phyloP scores from a whole-genome alignment of 92 coral and sea anemone species.

The Porites cylindrica region DNA sequence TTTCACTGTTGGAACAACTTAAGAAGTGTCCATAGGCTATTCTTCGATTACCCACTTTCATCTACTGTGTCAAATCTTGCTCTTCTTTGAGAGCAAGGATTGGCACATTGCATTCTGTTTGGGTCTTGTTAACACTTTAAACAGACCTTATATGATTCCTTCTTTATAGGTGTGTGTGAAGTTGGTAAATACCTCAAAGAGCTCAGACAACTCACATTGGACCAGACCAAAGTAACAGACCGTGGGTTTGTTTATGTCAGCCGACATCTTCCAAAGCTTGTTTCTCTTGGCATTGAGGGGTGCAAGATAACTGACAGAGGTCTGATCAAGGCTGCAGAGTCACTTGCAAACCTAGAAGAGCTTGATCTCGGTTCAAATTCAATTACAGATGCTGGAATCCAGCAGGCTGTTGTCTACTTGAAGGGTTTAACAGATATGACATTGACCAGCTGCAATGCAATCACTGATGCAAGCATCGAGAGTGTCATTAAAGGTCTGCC shows the following conservation, averaged over 20 bases:
- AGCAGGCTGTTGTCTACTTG: constrained; percentile 70
- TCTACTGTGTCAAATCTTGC: too few relatives aligned
- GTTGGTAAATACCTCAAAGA: constrained; percentile 87
- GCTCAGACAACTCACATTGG: constrained; percentile 84
- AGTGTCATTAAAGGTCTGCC: constrained; percentile 75
- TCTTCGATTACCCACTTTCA: too few relatives aligned
- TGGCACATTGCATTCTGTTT: too few relatives aligned
- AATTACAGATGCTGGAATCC: constrained; percentile 86
- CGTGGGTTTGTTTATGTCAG: constrained; percentile 87
- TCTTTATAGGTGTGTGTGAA: constrained; percentile 75
- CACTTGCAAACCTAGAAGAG: constrained; percentile 79
- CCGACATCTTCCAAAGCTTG: constrained; percentile 76
- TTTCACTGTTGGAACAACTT: too few relatives aligned
- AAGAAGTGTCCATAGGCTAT: too few relatives aligned
- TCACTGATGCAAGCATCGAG: constrained; percentile 78
- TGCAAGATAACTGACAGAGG: constrained; percentile 89
- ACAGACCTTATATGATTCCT: background rate
- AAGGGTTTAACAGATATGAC: constrained; percentile 88
- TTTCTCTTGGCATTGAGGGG: constrained; percentile 87
- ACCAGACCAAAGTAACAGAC: constrained; percentile 84
- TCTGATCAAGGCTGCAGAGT: constrained; percentile 70
- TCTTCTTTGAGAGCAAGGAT: too few relatives aligned
- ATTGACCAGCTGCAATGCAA: constrained; percentile 70
- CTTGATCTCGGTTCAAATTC: constrained; percentile 89
- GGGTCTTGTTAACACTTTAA: background rate